Evolutionary conservation across 2,888 invertebrate genomes (phyloP).

Genomic region (Euzophera pinguis): DNA sequence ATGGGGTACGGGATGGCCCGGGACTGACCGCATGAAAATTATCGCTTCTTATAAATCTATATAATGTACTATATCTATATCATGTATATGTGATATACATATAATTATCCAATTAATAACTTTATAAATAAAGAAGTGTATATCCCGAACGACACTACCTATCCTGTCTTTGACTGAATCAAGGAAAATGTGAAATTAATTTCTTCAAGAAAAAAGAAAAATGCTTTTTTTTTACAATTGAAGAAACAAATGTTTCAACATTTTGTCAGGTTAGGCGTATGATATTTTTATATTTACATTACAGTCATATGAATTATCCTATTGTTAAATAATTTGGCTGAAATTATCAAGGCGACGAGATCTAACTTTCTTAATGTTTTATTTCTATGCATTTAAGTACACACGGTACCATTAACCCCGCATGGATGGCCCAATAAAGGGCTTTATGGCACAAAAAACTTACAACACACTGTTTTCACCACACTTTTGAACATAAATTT

Average conservation of each 20-base stretch:
- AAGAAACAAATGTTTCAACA: too few relatives aligned
- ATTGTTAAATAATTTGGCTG: too few relatives aligned
- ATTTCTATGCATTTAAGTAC: not conserved
- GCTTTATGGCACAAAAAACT: not conserved
- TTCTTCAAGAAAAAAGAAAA: too few relatives aligned
- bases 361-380: not conserved
- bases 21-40: slow-evolving; percentile 13
- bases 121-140: not conserved
- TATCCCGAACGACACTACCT: not conserved
- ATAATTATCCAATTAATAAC: slow-evolving; percentile 17
- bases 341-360: too few relatives aligned
- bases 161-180: too few relatives aligned
- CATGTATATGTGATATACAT: slow-evolving; percentile 16
- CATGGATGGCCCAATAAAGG: not conserved
- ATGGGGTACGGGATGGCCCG: slow-evolving; percentile 17
- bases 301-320: too few relatives aligned
- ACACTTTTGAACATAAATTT: slow-evolving; percentile 1
- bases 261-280: too few relatives aligned
- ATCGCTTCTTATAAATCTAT: slow-evolving; percentile 22
- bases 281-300: too few relatives aligned
- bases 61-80: slow-evolving; percentile 16
- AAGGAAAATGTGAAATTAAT: too few relatives aligned
- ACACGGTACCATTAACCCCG: not conserved
- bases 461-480: not conserved
- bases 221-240: too few relatives aligned